Base-by-base conservation (phyloP, 1,140 invertebrate species). In the Pseudomyrmex flavicornis region DNA sequence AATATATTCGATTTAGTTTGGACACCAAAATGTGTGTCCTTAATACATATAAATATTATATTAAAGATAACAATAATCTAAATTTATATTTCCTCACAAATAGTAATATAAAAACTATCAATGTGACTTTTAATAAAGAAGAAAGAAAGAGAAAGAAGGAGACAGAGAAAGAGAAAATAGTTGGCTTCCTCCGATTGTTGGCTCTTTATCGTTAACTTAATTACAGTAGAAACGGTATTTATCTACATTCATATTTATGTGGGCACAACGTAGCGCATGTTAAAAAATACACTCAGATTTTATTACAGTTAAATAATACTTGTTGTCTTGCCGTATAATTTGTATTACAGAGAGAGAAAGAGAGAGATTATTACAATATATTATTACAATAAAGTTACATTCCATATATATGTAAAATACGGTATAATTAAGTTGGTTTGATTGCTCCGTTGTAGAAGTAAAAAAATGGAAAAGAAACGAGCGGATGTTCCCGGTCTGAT, bases 381-480 rank as follows among this genome's bases (percentile, higher is more conserved):
- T 62, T 65, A 66, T 66, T 66, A 56, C n/a, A 46, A 68, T 26
- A 68, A 68, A 35, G 1, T 46, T 22, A 20, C 12, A 63, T 17
- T 52, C 13, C 20, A 1, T 9, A 68, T 68, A 20, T 80, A 70
- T 61, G 68, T 61, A 70, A 35, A 59, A 26, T 58, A 59, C 17
- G 20, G 22, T 48, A n/a, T 70, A 72, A 50, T 80, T 17, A 44
- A 72, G 10, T 3, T 35, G 26, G 5, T 54, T 59, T 58, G 58
- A 79, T 48, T 17, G 3, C 5, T 56, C 10, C 15, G n/a, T 13
- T 35, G 2, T 59, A 70, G 12, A 50, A 50, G 72, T 5, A 9
- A 80, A 9, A 80, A 80, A 70, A 80, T 70, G 15, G 2, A 80
- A 12, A 72, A 35, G 54, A 35, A 80, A 58, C 13, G 3, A 20